These are phyloP conservation scores for Phodopus roborovskii DNA, from an alignment of 2,113 vertebrate species.

Conservation along the genomic window DNA sequence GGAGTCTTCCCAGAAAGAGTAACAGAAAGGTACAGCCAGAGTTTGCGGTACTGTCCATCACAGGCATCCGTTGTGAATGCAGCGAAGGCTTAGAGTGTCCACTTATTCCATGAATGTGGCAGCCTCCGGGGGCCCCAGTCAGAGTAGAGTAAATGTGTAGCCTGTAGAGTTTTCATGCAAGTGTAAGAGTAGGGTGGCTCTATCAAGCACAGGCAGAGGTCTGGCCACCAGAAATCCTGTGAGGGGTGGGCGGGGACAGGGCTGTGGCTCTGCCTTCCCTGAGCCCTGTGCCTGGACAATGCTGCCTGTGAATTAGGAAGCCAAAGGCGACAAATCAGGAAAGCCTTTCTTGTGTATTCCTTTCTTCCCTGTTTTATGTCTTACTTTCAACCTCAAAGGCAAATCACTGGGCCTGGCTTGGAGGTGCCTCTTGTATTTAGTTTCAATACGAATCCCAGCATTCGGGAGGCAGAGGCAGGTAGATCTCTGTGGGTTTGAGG, in stretches of 20 bases:
- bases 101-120: neutral
- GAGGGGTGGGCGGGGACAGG: no score
- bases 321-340: neutral
- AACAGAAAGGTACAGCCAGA: neutral
- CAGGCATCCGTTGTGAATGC: no score
- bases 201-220: neutral
- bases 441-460: neutral
- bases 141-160: neutral
- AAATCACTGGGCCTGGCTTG: neutral
- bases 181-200: neutral
- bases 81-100: neutral
- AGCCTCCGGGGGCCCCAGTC: neutral
- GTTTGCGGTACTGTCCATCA: no score
- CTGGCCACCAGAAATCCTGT: neutral
- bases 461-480: no score
- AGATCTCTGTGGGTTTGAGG: no score
- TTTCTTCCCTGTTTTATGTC: neutral
- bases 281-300: neutral
- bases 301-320: neutral
- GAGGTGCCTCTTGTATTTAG: neutral
- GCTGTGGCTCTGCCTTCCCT: neutral
- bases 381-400: neutral
- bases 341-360: neutral
- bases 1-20: neutral
- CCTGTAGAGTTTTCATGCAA: neutral